Percentiles rank a stretch among this genome's conserved stretches.
Conservation (phyloP, 2,888 invertebrate genomes). For the Drosophila ochracea region DNA sequence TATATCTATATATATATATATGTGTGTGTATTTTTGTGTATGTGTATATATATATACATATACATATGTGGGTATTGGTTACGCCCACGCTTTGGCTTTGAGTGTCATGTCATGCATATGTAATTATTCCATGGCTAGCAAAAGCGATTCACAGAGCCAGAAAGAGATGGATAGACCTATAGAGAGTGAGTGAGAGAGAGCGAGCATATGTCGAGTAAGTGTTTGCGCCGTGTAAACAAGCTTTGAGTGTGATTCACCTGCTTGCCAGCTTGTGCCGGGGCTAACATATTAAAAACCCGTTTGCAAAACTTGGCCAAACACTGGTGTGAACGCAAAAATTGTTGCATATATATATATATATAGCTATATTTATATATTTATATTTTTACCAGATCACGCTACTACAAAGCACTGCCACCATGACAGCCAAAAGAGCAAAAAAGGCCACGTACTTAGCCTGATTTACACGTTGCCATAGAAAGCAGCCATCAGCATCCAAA, state of each 20-base stretch:
- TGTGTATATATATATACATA: neutral
- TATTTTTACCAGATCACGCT: constrained; percentile 13
- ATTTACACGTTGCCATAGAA: constrained; percentile 77
- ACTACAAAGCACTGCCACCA: constrained; percentile 40
- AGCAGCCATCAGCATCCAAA: constrained; percentile 34
- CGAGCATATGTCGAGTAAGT: constrained; percentile 65
- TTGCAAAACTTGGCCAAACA: constrained; percentile 57
- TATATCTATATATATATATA: neutral
- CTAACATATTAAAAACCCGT: constrained; percentile 50
- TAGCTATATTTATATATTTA: neutral
- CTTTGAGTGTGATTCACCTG: constrained; percentile 69
- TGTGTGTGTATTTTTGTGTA: neutral
- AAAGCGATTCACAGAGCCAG: constrained; percentile 11
- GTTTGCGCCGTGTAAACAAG: constrained; percentile 73
- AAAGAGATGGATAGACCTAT: neutral
- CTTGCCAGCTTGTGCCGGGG: constrained; percentile 19
- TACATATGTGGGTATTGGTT: constrained; percentile 49
- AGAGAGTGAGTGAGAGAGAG: constrained; percentile 34
- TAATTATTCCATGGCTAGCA: constrained; percentile 72
- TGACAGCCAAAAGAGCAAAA: constrained; percentile 74
- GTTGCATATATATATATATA: constrained; percentile 68
- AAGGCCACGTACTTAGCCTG: constrained; percentile 80
- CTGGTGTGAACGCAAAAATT: constrained; percentile 66
- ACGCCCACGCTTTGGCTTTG: constrained; percentile 66
- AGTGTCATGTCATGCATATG: constrained; percentile 74